Evolutionary conservation across 2,888 invertebrate species (phyloP).

Genomic region (Netelia melanura): DNA sequence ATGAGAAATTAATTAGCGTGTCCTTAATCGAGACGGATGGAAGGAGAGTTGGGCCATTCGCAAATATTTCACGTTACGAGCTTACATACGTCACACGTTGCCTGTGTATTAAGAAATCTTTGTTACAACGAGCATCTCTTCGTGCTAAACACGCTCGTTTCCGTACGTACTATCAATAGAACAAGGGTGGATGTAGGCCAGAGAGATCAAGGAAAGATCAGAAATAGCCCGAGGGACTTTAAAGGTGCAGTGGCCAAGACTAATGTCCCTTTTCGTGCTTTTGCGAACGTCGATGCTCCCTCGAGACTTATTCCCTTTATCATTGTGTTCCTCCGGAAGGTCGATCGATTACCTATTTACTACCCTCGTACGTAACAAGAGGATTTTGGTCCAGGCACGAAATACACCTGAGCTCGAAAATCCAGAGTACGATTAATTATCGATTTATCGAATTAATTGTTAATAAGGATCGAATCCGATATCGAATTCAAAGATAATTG

Average conservation of each 20-base stretch:
- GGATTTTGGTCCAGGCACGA: too few relatives aligned
- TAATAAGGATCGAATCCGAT: too few relatives aligned
- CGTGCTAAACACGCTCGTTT: neutral
- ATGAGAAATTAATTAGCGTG: conserved; percentile 40
- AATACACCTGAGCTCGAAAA: too few relatives aligned
- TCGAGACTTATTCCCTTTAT: conserved; percentile 58
- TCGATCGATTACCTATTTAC: conserved; percentile 42
- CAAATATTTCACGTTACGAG: conserved; percentile 1
- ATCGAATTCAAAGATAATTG: too few relatives aligned
- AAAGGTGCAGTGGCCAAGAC: conserved; percentile 34
- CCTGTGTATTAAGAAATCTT: neutral
- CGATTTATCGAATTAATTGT: too few relatives aligned
- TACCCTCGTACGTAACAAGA: neutral
- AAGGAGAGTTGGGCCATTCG: neutral
- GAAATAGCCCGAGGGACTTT: conserved; percentile 53
- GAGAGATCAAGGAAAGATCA: conserved; percentile 23
- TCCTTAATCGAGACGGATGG: neutral
- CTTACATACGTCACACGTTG: neutral
- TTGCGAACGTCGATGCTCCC: conserved; percentile 18
- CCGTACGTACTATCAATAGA: conserved; percentile 41
- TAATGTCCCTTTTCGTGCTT: conserved; percentile 31
- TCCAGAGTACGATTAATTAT: too few relatives aligned
- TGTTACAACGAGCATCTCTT: conserved; percentile 27
- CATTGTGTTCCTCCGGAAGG: neutral
- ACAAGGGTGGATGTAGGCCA: conserved; percentile 24